Evolutionary conservation across 1,140 invertebrate species (phyloP).

Genomic region (Atta cephalotes): DNA sequence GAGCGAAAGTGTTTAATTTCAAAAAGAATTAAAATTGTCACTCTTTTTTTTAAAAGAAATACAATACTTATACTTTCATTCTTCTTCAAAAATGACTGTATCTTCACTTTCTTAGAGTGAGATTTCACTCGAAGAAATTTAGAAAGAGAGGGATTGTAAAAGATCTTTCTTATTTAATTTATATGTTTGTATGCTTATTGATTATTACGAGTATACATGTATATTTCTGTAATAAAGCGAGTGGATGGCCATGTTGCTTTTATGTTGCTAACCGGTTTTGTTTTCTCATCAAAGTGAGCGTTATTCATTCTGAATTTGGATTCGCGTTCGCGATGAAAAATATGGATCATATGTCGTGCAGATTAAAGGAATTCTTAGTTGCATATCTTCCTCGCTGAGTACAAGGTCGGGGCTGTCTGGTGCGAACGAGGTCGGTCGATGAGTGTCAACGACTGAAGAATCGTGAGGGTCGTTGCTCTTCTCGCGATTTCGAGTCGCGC

Average conservation of each 20-base stretch:
- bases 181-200: background rate
- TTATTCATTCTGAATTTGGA: constrained; percentile 37
- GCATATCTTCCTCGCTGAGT: constrained; percentile 54
- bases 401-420: constrained; percentile 68
- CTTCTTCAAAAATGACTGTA: no score
- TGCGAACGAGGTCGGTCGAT: constrained; percentile 73
- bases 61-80: background rate
- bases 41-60: no score
- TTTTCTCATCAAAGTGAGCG: background rate
- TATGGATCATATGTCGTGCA: constrained; percentile 38
- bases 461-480: constrained; percentile 74
- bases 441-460: constrained; percentile 71
- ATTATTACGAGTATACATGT: background rate
- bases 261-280: background rate
- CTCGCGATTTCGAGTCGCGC: constrained; percentile 52
- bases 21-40: no score
- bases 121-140: no score
- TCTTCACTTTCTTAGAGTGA: no score
- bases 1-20: no score
- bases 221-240: background rate
- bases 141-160: no score
- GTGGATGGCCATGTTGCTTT: constrained; percentile 1
- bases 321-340: constrained; percentile 9
- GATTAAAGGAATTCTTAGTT: constrained; percentile 49
- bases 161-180: background rate